Evolutionary conservation across 2,888 invertebrate genomes (phyloP), one percentile per base, ranked within the genome.

Genomic region (Dolichomitus sp.): DNA sequence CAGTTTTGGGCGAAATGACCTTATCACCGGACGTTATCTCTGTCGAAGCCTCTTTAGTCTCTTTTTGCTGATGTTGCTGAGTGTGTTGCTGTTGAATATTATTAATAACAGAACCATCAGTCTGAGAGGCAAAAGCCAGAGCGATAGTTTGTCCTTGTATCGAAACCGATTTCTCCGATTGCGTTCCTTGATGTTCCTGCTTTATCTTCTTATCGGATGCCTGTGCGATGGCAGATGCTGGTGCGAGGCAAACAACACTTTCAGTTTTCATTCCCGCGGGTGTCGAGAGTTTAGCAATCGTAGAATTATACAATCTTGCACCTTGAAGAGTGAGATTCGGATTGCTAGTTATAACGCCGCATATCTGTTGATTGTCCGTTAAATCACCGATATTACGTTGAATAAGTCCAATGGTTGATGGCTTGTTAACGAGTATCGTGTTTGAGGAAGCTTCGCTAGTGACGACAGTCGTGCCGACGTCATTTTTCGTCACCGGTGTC

Each of bases 291-390:
- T 93, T 93, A 4, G 91, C 90, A 50, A 92, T 91, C 12, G 91
- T 88, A 4, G 93, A 92, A 63, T 92, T 93, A 66, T 91, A 92
- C 19, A 93, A 80, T 70, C 93, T 88, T 42, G 93, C 89, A 2
- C 90, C 85, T 52, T 93, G 92, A 7, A 90, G 86, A 9, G 88
- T 81, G n/a, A 92, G 68, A 84, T 91, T 93, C 0, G 93, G 92
- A 85, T 92, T 93, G 81, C 92, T 93, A 11, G 93, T 91, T 45
- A 93, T 93, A 0, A 93, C 93, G 0, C 93, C 92, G 75, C 93
- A 93, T 27, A 93, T 90, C 59, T 92, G 92, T 52, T 92, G 92
- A 59, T 50, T 88, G 12, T 91, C 92, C 1, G 85, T 52, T 4
- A 90, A 85, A 23, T 93, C 93, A 19, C 82, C 87, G 33, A 92